phyloP scores from a whole-genome alignment of 2,797 vertebrate species.

The Microctenopoma lineatum region DNA sequence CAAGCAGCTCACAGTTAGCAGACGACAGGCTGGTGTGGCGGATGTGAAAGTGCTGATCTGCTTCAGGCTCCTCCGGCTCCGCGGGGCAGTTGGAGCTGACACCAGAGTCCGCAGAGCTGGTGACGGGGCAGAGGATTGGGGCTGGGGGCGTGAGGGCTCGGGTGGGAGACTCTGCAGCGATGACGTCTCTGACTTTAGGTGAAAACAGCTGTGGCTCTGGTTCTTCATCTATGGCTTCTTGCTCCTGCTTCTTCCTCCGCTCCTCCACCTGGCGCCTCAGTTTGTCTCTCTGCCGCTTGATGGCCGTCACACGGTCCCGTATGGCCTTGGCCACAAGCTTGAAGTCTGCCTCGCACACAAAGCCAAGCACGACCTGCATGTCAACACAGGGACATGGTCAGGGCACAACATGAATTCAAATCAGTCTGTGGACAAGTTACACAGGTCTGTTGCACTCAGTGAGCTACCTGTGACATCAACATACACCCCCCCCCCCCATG shows the following conservation, averaged over 20 bases:
- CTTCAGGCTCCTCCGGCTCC: conserved; percentile 94
- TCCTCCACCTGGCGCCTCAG: conserved; percentile 83
- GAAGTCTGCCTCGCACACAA: conserved; percentile 94
- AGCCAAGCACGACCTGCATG: conserved; percentile 91
- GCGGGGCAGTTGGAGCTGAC: conserved; percentile 83
- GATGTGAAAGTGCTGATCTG: conserved; percentile 91
- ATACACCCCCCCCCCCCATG: conserved; percentile 1
- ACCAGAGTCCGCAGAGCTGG: conserved; percentile 84
- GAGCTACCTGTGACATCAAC: conserved; percentile 20
- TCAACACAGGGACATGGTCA: conserved; percentile 33
- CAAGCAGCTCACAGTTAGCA: conserved; percentile 73
- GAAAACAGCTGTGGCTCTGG: conserved; percentile 68
- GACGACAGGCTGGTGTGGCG: conserved; percentile 75
- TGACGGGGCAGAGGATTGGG: conserved; percentile 65
- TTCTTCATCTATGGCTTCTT: conserved; percentile 82
- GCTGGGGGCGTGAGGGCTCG: conserved; percentile 26
- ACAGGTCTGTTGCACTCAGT: conserved; percentile 7
- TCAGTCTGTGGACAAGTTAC: conserved; percentile 25
- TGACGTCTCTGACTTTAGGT: conserved; percentile 50
- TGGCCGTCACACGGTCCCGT: conserved; percentile 89
- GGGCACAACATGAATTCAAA: conserved; percentile 43
- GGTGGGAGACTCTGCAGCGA: conserved; percentile 37
- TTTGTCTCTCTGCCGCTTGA: conserved; percentile 94
- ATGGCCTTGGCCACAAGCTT: conserved; percentile 95
- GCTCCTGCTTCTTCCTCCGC: conserved; percentile 72